Base-by-base conservation (phyloP, 2,113 vertebrate species). In the Triplophysa dalaica region DNA sequence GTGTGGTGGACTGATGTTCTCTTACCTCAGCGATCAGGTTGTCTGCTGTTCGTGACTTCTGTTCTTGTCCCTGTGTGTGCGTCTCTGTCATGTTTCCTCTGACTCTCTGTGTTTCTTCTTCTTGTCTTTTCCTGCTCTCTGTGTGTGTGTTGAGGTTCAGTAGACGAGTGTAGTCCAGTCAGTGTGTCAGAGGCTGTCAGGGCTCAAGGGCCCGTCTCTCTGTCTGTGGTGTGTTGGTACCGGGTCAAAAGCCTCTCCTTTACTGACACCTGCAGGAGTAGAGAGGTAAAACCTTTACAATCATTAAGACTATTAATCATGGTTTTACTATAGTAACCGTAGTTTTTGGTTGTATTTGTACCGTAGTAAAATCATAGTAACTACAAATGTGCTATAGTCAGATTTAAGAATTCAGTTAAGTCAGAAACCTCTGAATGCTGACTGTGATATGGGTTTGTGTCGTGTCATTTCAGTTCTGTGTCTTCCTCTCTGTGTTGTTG, bases 201-300 rank as follows among this genome's bases (percentile, higher is more conserved):
- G 87, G 87, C 84, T 85, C 84, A 88, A 89, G 88, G 84, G 81
- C 84, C 91, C 61, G 45, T 87, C 84, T 83, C 89, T 83, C 83
- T 87, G 78, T 88, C 88, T 86, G 86, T 87, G 88, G 80, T 91
- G 87, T 89, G 87, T 89, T 89, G 91, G 90, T 89, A 89, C 88
- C 89, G 85, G 87, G 84, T 82, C 84, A 86, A 89, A 87, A 93
- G 87, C 88, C 87, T 91, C 85, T 90, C 89, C 84, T 90, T 92
- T 91, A 89, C 87, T 90, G 87, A 89, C 89, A 85, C 87, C 92
- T 83, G 89, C 89, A 91, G 91, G 87, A 91, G 73, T 58, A 81
- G 87, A 81, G 90, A 89, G 91, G 92, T 92, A 94, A 93, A 74
- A 24, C 54, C 60, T 52, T 52, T 5, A 24, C 11, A 58, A 19